phyloP scores from a whole-genome alignment of 2,113 vertebrate species.

The Ahaetulla prasina region DNA sequence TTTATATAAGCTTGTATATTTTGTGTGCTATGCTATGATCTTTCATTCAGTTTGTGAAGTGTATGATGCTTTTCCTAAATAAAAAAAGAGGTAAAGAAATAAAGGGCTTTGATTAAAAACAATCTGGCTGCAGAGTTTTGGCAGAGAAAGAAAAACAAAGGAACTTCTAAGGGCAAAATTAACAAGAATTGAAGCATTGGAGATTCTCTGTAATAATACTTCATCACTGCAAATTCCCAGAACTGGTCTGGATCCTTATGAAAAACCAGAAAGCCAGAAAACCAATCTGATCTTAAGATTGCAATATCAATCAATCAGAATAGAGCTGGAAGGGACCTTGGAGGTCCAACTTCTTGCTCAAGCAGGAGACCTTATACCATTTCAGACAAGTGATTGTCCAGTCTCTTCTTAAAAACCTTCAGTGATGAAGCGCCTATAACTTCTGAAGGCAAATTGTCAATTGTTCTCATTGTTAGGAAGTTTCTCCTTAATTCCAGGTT shows the following conservation, averaged over 20 bases:
- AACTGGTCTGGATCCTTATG: background rate
- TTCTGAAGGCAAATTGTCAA: too few relatives aligned
- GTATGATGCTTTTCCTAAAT: background rate
- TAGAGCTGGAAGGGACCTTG: background rate
- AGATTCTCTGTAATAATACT: background rate
- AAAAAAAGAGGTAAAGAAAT: background rate
- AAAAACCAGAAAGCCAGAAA: background rate
- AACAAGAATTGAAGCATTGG: background rate
- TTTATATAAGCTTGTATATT: background rate
- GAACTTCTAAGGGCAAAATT: background rate
- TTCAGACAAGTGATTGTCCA: too few relatives aligned
- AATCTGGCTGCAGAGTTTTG: background rate
- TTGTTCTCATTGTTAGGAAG: too few relatives aligned
- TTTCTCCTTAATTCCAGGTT: too few relatives aligned
- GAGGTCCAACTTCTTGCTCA: background rate
- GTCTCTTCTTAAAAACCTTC: too few relatives aligned
- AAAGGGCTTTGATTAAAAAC: background rate
- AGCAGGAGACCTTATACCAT: too few relatives aligned
- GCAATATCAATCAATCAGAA: background rate
- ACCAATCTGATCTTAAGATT: background rate
- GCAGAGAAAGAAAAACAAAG: background rate
- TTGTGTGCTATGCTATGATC: background rate
- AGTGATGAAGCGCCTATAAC: too few relatives aligned
- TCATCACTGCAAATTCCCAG: background rate
- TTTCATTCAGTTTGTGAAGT: background rate